Evolutionary conservation across 2,888 invertebrate species (phyloP).

Genomic region (Blastobasis adustella): DNA sequence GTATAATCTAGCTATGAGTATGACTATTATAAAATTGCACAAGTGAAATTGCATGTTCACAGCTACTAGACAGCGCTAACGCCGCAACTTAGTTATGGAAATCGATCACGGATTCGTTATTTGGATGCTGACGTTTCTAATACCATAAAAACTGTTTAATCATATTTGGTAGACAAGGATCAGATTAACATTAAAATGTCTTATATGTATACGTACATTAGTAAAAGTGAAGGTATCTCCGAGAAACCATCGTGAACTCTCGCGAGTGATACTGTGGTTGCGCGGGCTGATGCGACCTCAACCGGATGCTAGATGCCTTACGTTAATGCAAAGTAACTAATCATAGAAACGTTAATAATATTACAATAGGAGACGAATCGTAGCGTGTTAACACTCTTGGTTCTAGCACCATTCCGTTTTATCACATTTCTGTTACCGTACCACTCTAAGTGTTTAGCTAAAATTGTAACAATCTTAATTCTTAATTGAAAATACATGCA

Average conservation of each 20-base stretch:
- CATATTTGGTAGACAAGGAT: constrained; percentile 59
- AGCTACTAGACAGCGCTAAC: constrained; percentile 64
- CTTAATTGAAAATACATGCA: constrained; percentile 73
- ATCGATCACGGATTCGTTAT: constrained; percentile 47
- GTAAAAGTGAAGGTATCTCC: constrained; percentile 64
- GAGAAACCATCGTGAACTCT: constrained; percentile 58
- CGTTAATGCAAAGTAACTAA: constrained; percentile 68
- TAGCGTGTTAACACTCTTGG: constrained; percentile 74
- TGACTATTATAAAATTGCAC: constrained; percentile 74
- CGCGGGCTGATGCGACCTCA: constrained; percentile 61
- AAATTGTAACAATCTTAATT: constrained; percentile 75
- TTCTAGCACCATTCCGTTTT: constrained; percentile 77
- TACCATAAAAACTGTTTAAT: constrained; percentile 37
- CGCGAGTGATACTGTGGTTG: constrained; percentile 73
- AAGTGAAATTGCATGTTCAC: constrained; percentile 73
- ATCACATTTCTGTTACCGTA: constrained; percentile 77
- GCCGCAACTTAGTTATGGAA: constrained; percentile 47
- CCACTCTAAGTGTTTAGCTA: constrained; percentile 76
- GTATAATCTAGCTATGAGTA: constrained; percentile 72
- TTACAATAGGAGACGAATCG: constrained; percentile 74
- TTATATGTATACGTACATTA: constrained; percentile 62
- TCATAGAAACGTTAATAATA: constrained; percentile 66
- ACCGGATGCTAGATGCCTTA: constrained; percentile 71
- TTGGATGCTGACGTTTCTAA: constrained; percentile 42
- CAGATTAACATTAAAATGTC: constrained; percentile 51